These are phyloP conservation scores for Priocnemis perturbator DNA, from an alignment of 2,888 invertebrate genomes.

Conservation along the genomic window DNA sequence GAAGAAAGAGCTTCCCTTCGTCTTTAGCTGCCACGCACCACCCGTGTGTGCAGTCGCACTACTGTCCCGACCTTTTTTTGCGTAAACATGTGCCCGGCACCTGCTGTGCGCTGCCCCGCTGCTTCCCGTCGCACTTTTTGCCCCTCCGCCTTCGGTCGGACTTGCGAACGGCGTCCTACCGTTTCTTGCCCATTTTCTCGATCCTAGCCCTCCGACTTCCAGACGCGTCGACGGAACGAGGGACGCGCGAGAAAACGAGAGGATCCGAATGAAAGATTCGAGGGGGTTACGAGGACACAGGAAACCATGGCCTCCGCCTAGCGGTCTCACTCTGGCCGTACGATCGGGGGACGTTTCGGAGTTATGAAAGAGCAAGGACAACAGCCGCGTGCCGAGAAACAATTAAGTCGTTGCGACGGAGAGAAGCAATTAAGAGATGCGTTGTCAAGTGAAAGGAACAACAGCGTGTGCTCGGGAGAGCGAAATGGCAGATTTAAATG, in stretches of 20 bases:
- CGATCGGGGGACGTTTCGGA: background rate
- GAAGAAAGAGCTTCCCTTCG: constrained; percentile 22
- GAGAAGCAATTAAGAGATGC: background rate
- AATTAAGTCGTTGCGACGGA: background rate
- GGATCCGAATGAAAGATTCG: no score
- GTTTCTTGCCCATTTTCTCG: constrained; percentile 14
- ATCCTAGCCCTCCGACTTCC: background rate
- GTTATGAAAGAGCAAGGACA: background rate
- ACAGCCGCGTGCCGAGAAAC: background rate
- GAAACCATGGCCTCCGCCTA: background rate
- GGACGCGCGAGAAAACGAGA: no score
- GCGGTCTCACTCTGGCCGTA: background rate
- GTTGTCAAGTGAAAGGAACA: constrained; percentile 2
- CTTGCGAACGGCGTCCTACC: constrained; percentile 21
- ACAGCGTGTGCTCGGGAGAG: no score
- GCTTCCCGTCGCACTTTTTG: constrained; percentile 20
- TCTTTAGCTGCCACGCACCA: constrained; percentile 29
- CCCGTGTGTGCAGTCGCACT: constrained; percentile 1
- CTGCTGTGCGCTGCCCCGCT: constrained; percentile 44
- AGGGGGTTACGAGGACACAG: no score
- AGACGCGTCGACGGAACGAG: background rate
- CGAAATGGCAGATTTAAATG: no score
- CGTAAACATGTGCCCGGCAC: constrained; percentile 59
- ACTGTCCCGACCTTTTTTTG: constrained; percentile 32
- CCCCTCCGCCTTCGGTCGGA: constrained; percentile 13